Conservation (phyloP, 64 coral and sea anemone species). For the Stichodactyla mertensii region DNA sequence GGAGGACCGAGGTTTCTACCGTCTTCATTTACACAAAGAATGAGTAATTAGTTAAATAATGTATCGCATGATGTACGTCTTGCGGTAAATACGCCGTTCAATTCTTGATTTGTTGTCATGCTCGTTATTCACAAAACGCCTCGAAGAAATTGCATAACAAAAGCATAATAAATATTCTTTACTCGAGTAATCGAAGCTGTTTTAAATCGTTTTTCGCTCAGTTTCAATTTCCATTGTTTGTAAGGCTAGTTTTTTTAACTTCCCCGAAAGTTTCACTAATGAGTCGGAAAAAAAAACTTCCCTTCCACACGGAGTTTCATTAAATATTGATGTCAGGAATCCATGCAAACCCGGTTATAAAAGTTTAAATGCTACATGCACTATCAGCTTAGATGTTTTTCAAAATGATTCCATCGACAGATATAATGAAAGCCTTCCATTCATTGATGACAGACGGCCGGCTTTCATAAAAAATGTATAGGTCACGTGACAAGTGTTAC, state of each 20-base stretch:
- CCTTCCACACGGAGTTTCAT: neutral
- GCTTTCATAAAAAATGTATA: neutral
- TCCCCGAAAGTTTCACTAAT: neutral
- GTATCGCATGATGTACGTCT: neutral
- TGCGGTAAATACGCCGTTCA: neutral
- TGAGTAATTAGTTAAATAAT: conserved; percentile 1
- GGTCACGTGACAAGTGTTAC: neutral
- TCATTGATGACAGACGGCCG: neutral
- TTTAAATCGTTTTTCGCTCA: too few species aligned
- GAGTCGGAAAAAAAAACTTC: neutral
- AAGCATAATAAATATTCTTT: neutral
- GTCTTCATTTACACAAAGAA: neutral
- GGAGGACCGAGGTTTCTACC: neutral
- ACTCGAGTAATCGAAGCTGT: neutral
- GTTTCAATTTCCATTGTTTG: neutral
- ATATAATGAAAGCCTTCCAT: neutral
- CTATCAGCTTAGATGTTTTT: neutral
- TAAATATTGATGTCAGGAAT: neutral
- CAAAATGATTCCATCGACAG: neutral
- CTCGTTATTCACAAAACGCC: neutral
- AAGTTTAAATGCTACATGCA: neutral
- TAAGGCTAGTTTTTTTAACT: neutral
- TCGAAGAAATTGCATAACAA: neutral
- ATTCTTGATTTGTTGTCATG: neutral
- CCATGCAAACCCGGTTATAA: neutral